phyloP scores from a whole-genome alignment of 92 coral and sea anemone genomes.

The Paragorgia papillata region DNA sequence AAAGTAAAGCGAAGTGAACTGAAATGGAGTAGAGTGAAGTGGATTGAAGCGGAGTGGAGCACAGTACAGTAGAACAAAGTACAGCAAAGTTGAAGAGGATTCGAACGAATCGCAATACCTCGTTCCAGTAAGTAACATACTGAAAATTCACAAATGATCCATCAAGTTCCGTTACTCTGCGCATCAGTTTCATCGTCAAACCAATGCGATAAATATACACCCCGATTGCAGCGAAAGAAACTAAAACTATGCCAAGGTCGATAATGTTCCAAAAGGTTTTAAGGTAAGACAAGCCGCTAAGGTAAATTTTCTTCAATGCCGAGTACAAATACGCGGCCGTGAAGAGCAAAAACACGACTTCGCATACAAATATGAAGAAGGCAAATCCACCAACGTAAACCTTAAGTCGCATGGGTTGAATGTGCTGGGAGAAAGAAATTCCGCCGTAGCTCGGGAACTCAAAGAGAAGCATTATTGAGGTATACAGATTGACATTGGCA shows the following conservation, averaged over 20 bases:
- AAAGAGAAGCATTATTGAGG: slow-evolving; percentile 75
- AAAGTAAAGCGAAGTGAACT: too few relatives aligned
- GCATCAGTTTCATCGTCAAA: slow-evolving; percentile 62
- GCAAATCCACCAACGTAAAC: slow-evolving; percentile 64
- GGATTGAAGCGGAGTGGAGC: too few relatives aligned
- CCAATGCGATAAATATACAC: slow-evolving; percentile 75
- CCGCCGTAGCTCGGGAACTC: slow-evolving; percentile 93
- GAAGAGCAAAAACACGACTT: slow-evolving; percentile 70
- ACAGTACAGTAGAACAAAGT: too few relatives aligned
- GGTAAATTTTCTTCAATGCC: slow-evolving; percentile 68
- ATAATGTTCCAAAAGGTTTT: slow-evolving; percentile 86
- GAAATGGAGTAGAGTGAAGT: too few relatives aligned
- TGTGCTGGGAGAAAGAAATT: slow-evolving; percentile 59
- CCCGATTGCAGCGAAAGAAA: slow-evolving; percentile 65
- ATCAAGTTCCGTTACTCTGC: slow-evolving; percentile 61
- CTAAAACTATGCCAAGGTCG: slow-evolving; percentile 64
- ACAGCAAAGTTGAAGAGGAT: too few relatives aligned
- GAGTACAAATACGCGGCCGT: slow-evolving; percentile 64
- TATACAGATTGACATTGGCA: slow-evolving; percentile 87
- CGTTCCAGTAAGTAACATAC: slow-evolving; percentile 80
- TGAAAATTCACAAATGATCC: slow-evolving; percentile 71
- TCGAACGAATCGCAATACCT: slow-evolving; percentile 7
- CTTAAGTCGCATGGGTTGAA: slow-evolving; percentile 79
- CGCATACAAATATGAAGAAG: slow-evolving; percentile 67
- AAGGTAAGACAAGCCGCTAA: slow-evolving; percentile 59